These are phyloP conservation scores for Idaea biselata DNA, from an alignment of 2,888 invertebrate species.

Conservation along the genomic window DNA sequence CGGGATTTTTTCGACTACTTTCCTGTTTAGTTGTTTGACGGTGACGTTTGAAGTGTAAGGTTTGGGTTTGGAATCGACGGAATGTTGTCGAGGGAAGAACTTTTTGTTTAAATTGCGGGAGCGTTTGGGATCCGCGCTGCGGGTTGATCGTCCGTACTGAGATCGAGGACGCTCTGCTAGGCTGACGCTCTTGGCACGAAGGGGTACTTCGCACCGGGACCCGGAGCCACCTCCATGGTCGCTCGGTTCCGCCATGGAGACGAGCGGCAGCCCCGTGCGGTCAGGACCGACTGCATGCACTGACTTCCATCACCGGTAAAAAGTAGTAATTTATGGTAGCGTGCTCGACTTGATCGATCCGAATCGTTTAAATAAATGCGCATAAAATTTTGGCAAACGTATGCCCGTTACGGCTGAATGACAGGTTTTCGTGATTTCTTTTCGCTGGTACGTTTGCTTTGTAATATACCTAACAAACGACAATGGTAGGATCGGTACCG, in stretches of 20 bases:
- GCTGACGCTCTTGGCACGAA: conserved; percentile 67
- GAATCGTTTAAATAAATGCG: conserved; percentile 64
- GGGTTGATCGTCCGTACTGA: conserved; percentile 55
- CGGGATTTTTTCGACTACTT: conserved; percentile 60
- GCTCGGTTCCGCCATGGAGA: conserved; percentile 14
- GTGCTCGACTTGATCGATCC: conserved; percentile 69
- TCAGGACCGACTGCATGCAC: conserved; percentile 60
- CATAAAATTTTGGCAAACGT: conserved; percentile 65
- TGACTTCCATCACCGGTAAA: conserved; percentile 63
- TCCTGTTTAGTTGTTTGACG: conserved; percentile 61
- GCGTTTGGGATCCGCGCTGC: conserved; percentile 58
- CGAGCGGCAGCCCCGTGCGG: conserved; percentile 45
- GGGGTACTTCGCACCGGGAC: conserved; percentile 40
- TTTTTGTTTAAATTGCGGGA: conserved; percentile 48
- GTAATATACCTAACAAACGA: background rate
- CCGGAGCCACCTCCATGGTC: conserved; percentile 43
- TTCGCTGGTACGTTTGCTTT: conserved; percentile 22
- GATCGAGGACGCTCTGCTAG: conserved; percentile 61
- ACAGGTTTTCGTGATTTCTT: conserved; percentile 51
- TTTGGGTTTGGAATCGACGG: conserved; percentile 38
- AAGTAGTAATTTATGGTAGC: conserved; percentile 74
- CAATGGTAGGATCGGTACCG: background rate
- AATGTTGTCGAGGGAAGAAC: conserved; percentile 41
- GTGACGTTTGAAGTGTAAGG: conserved; percentile 34
- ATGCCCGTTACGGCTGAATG: conserved; percentile 47